Evolutionary conservation across 2,113 vertebrate genomes (phyloP).

Genomic region (Spea multiplicata): DNA sequence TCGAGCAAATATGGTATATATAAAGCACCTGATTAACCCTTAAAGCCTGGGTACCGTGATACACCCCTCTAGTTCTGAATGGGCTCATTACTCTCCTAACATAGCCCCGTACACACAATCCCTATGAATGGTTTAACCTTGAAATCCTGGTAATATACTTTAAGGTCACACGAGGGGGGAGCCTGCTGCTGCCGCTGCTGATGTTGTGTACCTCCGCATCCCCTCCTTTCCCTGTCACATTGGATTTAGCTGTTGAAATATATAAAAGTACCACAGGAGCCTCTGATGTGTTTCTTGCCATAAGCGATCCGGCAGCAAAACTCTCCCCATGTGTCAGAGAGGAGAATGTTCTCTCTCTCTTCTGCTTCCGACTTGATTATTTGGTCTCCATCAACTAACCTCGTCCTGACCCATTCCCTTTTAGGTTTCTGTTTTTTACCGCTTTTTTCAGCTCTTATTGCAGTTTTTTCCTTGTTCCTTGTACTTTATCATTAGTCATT

Average conservation of each 20-base stretch:
- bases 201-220: slow-evolving; percentile 11
- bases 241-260: slow-evolving; percentile 48
- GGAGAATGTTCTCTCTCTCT: slow-evolving; percentile 13
- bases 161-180: slow-evolving; percentile 44
- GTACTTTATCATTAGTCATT: background rate
- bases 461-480: background rate
- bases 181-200: background rate
- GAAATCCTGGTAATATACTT: background rate
- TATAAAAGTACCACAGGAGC: slow-evolving; percentile 47
- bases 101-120: background rate
- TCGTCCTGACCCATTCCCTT: slow-evolving; percentile 8
- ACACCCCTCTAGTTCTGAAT: background rate
- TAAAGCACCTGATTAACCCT: background rate
- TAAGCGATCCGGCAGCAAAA: slow-evolving; percentile 43
- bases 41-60: background rate
- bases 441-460: slow-evolving; percentile 6
- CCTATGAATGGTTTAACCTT: slow-evolving; percentile 14
- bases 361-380: slow-evolving; percentile 24
- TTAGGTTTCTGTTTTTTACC: background rate
- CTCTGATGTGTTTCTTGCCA: slow-evolving; percentile 48
- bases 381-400: slow-evolving; percentile 23
- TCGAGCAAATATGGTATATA: too few species aligned
- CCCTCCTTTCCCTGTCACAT: slow-evolving; percentile 34
- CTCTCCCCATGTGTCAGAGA: slow-evolving; percentile 40
- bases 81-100: background rate